Base-by-base conservation (phyloP, 64 coral and sea anemone genomes). In the Trachythela sp. region DNA sequence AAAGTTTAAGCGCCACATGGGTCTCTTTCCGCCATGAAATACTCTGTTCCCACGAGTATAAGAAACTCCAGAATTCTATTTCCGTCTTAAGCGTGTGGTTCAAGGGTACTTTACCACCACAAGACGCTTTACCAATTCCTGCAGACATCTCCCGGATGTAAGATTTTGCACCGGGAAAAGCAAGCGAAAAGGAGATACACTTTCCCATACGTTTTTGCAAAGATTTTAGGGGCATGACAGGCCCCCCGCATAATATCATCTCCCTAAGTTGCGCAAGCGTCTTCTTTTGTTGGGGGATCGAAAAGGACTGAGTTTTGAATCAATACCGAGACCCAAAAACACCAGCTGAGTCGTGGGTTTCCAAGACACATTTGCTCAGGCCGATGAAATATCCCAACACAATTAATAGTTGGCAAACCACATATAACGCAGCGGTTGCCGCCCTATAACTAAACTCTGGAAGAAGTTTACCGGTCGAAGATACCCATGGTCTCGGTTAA, bases 281-380 rank as follows among this genome's bases (percentile, higher is more conserved):
- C 39, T 36, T 37, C 27, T 72, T 90, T 84, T n/a, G 83, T 48
- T 18, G 36, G 35, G 85, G 54, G 4, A 87, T 60, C 31, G 48
- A 33, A 87, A 87, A 87, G 31, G 77, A 36, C 51, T 54, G 48
- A 22, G 32, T 42, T 20, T 51, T 30, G 88, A 84, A 31, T 84
- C 75, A 17, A 90, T 54, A 20, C 48, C n/a, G 17, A 90, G 32
- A 48, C 88, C 45, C 42, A 90, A 42, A 42, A 48, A 90, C 11
- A 49, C 2, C 15, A 88, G 50, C 38, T 26, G 15, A 8, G 39
- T 48, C 34, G 32, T 84, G 60, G 90, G 84, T 27, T n/a, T 67
- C 90, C 27, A 91, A 36, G 30, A 91, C 84, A 39, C 90, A 91
- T 68, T 91, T 91, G 26, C 51, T 31, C 5, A 86, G 52, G 15